Base-by-base conservation (phyloP, 2,113 vertebrate species). In the Oenanthe melanoleuca region DNA sequence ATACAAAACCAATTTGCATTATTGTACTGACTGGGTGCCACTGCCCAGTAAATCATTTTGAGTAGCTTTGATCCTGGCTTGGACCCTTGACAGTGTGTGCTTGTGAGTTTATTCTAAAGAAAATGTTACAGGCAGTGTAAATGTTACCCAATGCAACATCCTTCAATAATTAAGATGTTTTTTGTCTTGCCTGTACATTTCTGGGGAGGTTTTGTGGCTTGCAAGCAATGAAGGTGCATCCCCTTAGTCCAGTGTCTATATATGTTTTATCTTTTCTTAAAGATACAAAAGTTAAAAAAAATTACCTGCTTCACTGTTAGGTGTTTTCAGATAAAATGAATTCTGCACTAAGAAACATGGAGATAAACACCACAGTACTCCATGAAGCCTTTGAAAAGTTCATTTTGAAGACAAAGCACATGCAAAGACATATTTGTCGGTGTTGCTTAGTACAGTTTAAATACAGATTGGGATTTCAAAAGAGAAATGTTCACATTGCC, bases 1-100 rank as follows among this genome's bases (percentile, higher is more conserved):
- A 56, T 9, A 12, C 9, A 55, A 55, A 40, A 8, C 1, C 47
- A 63, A 0, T 56, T 37, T 70, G 45, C 5, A 2, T 44, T 33
- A 22, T 9, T 34, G 4, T 11, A 33, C 6, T 66, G 37, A n/a
- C 24, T 72, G 53, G 37, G 12, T 31, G 34, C 26, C 61, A 20
- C 16, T 79, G 44, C 44, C 53, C 28, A 23, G 53, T 29, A 64
- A 89, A 37, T 71, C 0, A 61, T 56, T 83, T 40, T 44, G 56
- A 52, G 21, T 25, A 44, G 40, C 28, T 57, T 65, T 45, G 37
- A n/a, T 69, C 14, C 19, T 69, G 26, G 16, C n/a, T 50, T 86
- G 70, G 61, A 47, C 14, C 28, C 28, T 55, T 79, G n/a, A 37
- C 4, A n/a, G 1, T 8, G 13, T 25, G n/a, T 63, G 15, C 24